Percentiles rank a stretch among this genome's conserved stretches.
phyloP scores from a whole-genome alignment of 1,140 invertebrate species.

The Caenorhabditis remanei region DNA sequence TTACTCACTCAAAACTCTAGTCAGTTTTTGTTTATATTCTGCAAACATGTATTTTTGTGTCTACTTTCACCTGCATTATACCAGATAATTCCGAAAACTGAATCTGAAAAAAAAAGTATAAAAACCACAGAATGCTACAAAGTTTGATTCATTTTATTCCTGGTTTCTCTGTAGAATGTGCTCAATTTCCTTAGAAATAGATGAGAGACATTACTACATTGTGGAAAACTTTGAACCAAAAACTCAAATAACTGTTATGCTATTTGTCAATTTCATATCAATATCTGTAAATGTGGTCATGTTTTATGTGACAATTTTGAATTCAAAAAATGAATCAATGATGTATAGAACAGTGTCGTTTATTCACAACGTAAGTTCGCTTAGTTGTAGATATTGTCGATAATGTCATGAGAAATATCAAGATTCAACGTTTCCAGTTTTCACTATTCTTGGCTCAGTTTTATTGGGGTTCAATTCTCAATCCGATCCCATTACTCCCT shows the following conservation, averaged over 20 bases:
- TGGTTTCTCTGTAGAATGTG: not conserved
- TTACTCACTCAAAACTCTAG: not conserved
- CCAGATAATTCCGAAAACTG: not conserved
- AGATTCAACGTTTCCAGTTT: not conserved
- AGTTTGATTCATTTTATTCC: not conserved
- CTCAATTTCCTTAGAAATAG: not conserved
- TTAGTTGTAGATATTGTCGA: not conserved
- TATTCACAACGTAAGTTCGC: not conserved
- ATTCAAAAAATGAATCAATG: not conserved
- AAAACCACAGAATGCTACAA: not conserved
- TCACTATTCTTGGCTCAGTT: not conserved
- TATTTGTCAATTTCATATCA: not conserved
- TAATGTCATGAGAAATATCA: not conserved
- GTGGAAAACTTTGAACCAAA: not conserved
- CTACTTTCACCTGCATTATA: not conserved
- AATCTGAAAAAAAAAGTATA: conserved; percentile 8
- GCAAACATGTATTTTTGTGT: conserved; percentile 1
- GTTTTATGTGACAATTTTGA: conserved; percentile 2
- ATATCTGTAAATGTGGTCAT: not conserved
- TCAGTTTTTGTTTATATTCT: not conserved
- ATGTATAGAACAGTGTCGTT: not conserved
- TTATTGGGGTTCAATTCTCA: not conserved
- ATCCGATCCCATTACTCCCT: not conserved
- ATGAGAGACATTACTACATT: not conserved
- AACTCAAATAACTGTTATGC: not conserved